Evolutionary conservation across 2,888 invertebrate genomes (phyloP).

Genomic region (Calameuta idolon): DNA sequence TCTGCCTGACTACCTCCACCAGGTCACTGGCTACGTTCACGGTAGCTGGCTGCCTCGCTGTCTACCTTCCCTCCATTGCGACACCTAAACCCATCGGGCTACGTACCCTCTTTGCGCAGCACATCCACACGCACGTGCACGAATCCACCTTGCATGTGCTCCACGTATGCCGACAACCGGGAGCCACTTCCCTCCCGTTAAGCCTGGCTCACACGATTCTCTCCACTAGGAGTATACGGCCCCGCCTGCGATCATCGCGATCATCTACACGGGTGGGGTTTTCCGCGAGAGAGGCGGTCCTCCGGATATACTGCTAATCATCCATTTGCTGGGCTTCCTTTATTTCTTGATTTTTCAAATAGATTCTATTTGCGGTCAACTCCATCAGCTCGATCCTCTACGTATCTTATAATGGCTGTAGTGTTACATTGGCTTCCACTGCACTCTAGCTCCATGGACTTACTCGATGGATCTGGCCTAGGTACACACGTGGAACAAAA

Average conservation of each 20-base stretch:
- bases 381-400: neutral
- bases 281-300: constrained; percentile 12
- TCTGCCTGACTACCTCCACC: neutral
- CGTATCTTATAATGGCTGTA: neutral
- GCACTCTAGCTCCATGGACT: neutral
- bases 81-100: neutral
- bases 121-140: constrained; percentile 37
- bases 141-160: constrained; percentile 33
- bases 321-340: constrained; percentile 5
- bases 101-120: constrained; percentile 29
- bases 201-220: neutral
- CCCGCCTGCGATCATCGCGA: constrained; percentile 15
- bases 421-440: neutral
- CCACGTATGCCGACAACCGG: constrained; percentile 1
- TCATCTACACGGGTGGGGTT: constrained; percentile 2
- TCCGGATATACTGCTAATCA: constrained; percentile 1
- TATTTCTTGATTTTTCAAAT: neutral
- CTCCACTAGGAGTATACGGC: constrained; percentile 19
- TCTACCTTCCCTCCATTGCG: constrained; percentile 4
- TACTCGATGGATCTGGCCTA: neutral
- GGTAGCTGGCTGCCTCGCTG: neutral
- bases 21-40: constrained; percentile 3
- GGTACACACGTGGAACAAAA: neutral
- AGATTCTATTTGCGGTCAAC: neutral
- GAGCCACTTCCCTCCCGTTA: neutral